A percentile compares a stretch with the other conserved stretches of the same genome.
These are phyloP conservation scores for Heliothis virescens DNA, from an alignment of 1,140 invertebrate species.

Conservation along the genomic window DNA sequence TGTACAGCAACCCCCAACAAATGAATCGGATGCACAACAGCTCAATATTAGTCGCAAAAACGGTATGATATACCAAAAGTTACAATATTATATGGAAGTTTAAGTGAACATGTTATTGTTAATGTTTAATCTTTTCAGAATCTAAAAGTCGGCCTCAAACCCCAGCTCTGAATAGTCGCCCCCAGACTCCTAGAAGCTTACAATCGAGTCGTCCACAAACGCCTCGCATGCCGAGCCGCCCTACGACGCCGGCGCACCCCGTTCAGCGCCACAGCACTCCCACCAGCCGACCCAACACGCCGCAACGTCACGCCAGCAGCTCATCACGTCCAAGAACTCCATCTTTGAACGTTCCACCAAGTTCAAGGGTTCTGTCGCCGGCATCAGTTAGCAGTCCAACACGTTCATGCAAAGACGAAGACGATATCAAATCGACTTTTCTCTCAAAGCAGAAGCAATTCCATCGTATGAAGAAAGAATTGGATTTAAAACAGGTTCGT, in stretches of 20 bases:
- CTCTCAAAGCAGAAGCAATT: conserved; percentile 69
- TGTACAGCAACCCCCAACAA: neutral
- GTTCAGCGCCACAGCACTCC: conserved; percentile 41
- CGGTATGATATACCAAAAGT: neutral
- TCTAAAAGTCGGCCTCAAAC: conserved; percentile 58
- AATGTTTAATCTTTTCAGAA: conserved; percentile 25
- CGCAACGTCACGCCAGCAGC: conserved; percentile 7
- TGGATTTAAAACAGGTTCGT: conserved; percentile 77
- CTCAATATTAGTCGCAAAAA: neutral
- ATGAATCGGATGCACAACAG: neutral
- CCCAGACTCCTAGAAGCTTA: conserved; percentile 67
- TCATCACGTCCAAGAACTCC: conserved; percentile 57
- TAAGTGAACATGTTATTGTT: neutral
- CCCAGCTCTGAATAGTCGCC: conserved; percentile 51
- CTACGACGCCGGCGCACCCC: conserved; percentile 48
- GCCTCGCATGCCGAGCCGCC: conserved; percentile 61
- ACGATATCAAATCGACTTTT: conserved; percentile 66
- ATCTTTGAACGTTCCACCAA: conserved; percentile 17
- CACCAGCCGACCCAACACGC: conserved; percentile 54
- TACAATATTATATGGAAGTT: neutral
- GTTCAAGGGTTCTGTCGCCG: conserved; percentile 26
- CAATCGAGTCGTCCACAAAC: conserved; percentile 68
- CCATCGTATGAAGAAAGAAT: conserved; percentile 74
- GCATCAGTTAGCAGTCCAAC: conserved; percentile 14
- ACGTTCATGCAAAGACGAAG: conserved; percentile 53